These are phyloP conservation scores for Phthorimaea operculella DNA, from an alignment of 1,140 invertebrate genomes.

Conservation along the genomic window DNA sequence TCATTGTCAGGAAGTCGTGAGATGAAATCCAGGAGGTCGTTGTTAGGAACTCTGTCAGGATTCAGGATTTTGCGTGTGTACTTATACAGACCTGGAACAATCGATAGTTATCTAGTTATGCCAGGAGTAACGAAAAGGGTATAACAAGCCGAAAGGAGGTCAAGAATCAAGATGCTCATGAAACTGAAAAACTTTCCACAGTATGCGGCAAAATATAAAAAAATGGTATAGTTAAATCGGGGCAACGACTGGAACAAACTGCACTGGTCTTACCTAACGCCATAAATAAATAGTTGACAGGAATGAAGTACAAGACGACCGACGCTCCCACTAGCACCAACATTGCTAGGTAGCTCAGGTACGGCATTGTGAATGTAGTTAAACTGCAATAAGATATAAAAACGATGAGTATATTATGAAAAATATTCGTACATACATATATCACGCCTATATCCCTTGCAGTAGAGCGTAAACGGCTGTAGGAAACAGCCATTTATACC, in stretches of 20 bases:
- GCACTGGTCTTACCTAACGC: slow-evolving; percentile 36
- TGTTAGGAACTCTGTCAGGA: slow-evolving; percentile 94
- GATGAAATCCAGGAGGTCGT: slow-evolving; percentile 96
- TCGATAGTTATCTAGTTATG: neutral
- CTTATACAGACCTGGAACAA: slow-evolving; percentile 95
- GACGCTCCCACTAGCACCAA: slow-evolving; percentile 72
- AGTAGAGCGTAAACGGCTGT: no score
- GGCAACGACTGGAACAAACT: no score
- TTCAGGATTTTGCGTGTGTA: slow-evolving; percentile 92
- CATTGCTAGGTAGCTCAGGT: slow-evolving; percentile 91
- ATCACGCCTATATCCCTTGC: no score
- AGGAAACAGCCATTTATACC: no score
- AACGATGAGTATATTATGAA: no score
- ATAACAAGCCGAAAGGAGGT: no score
- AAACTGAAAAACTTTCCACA: no score
- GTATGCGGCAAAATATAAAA: no score
- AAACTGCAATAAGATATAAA: slow-evolving; percentile 74
- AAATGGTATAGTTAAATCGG: no score
- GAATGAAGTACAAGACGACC: slow-evolving; percentile 88
- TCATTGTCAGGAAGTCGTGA: slow-evolving; percentile 95
- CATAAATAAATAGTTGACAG: slow-evolving; percentile 73
- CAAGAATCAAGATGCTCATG: no score
- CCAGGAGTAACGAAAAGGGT: no score
- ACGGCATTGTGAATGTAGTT: slow-evolving; percentile 96
- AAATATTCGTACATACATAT: no score